Percentiles rank a stretch among this genome's conserved stretches.
These are phyloP conservation scores for Proteles cristata DNA, from an alignment of 2,113 vertebrate species.

Conservation along the genomic window DNA sequence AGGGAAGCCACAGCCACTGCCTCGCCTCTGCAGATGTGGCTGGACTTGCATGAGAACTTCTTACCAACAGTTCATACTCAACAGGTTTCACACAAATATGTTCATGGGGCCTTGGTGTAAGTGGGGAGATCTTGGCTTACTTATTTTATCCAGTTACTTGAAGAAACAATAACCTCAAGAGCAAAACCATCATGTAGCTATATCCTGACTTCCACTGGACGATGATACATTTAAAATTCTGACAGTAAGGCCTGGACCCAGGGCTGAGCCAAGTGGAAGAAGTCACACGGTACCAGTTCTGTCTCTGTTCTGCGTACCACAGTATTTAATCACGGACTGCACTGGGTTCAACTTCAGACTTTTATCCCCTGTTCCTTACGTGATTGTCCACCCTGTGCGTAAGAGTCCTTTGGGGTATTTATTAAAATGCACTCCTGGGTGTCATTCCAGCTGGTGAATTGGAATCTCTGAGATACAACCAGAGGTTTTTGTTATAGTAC, in stretches of 20 bases:
- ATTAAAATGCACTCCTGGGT: background rate
- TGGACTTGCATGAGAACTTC: background rate
- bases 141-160: background rate
- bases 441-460: background rate
- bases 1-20: background rate
- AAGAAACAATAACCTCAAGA: conserved; percentile 22
- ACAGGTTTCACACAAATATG: background rate
- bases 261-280: background rate
- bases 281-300: background rate
- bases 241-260: background rate
- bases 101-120: background rate
- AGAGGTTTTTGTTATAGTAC: background rate
- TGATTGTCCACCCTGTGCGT: background rate
- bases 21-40: background rate
- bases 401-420: background rate
- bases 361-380: background rate
- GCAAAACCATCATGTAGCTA: background rate
- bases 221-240: background rate
- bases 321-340: background rate
- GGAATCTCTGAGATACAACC: background rate
- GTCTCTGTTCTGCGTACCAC: background rate
- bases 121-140: background rate
- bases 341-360: background rate
- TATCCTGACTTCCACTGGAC: background rate
- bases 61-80: background rate